Base-by-base conservation (phyloP, 1,140 invertebrate genomes). In the Drusus annulatus region DNA sequence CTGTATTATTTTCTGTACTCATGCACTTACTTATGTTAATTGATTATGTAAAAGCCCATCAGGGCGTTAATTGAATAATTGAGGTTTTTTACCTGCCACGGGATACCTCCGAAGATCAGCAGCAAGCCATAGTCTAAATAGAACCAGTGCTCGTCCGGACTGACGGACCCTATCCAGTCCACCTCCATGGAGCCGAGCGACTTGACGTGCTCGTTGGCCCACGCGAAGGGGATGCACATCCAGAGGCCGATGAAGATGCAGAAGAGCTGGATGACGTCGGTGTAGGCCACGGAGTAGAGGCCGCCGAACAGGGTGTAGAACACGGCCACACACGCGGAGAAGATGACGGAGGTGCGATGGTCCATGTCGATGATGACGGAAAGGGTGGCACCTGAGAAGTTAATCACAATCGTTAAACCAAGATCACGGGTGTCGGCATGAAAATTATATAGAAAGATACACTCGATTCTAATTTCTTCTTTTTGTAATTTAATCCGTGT, bases 231-330 rank as follows among this genome's bases (percentile, higher is more conserved):
- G 78, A 99, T 97, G 85, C 97, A 98, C 91, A 99, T 93, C 98
- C 98, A 99, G 90, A 99, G 90, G 23, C 98, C 98, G 84, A 99
- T 93, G 90, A 99, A 99, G 86, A 99, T 99, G 89, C 98, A 99
- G 91, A 99, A 98, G 1, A 99, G 92, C 89, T 99, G 98, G 83
- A 99, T 98, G 83, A 99, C 98, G 87, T 99, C 98, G 1, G 98
- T 99, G 87, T 99, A 99, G 0, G 98, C 98, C 50, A 99, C 98
- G 52, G 98, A 96, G 88, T 99, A 99, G 10, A 99, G 92, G 0
- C 98, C 98, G 0, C 98, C 98, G 86, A 99, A 98, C 17, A 99
- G 92, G 0, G 98, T 99, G 90, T 99, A 99, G 88, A 98, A 96
- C 25, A 99, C 94, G 16, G 98, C 98, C 81, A 99, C 98, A 87